These are phyloP conservation scores for Chionoecetes opilio DNA, from an alignment of 1,140 invertebrate genomes.

Conservation along the genomic window DNA sequence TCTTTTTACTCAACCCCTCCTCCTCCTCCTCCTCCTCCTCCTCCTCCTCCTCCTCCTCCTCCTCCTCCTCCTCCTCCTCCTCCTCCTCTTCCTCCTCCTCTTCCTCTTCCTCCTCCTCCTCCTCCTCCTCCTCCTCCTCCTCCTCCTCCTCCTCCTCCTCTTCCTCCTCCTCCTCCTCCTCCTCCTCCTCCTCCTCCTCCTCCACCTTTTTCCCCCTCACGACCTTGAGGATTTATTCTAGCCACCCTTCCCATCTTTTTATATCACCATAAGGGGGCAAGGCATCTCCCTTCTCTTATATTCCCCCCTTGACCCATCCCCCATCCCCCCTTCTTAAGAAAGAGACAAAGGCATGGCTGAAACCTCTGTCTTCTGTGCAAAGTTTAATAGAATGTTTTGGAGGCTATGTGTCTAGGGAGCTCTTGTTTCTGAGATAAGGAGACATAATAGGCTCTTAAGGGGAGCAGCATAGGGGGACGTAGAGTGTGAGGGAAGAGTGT, in stretches of 20 bases:
- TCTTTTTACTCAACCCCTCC: neutral
- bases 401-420: neutral
- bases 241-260: neutral
- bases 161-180: neutral
- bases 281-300: neutral
- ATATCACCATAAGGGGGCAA: neutral
- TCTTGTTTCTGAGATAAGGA: neutral
- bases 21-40: neutral
- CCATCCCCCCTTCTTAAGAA: neutral
- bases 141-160: neutral
- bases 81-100: too few relatives aligned
- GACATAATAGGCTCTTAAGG: neutral
- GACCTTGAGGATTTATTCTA: neutral
- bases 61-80: too few relatives aligned
- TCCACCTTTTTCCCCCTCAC: neutral
- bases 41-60: too few relatives aligned
- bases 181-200: neutral
- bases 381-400: slow-evolving; percentile 22
- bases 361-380: neutral
- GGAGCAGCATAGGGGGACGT: neutral
- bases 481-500: neutral
- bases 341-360: neutral
- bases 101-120: neutral
- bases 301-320: neutral
- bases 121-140: neutral